Conservation (phyloP, 2,113 vertebrate genomes). For the Columbina picui region DNA sequence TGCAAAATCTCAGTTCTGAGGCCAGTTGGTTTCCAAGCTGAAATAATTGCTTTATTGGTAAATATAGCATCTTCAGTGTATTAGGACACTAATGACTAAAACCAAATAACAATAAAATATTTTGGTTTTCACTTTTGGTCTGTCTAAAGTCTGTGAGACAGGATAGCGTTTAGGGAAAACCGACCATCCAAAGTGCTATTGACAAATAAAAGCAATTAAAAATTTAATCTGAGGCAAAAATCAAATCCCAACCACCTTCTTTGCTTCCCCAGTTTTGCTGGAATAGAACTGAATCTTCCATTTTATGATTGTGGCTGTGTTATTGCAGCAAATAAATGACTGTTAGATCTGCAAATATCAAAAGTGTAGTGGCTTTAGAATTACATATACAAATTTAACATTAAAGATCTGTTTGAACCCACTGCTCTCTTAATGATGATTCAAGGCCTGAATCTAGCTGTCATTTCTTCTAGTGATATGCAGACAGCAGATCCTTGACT, state of each 20-base stretch:
- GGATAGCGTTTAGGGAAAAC: neutral
- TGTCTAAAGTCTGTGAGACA: neutral
- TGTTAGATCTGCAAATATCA: neutral
- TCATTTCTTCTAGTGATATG: neutral
- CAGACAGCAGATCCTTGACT: neutral
- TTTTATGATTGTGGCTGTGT: neutral
- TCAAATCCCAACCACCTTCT: neutral
- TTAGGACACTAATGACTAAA: neutral
- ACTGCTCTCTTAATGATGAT: neutral
- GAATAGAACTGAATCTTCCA: neutral
- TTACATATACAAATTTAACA: neutral
- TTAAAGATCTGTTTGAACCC: neutral
- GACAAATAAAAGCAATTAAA: neutral
- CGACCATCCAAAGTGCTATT: neutral
- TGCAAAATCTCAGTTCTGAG: slow-evolving; percentile 34
- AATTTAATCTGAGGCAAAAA: neutral
- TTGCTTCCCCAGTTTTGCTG: neutral
- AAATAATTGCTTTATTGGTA: slow-evolving; percentile 49
- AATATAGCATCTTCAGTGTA: slow-evolving; percentile 39
- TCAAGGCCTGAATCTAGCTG: neutral
- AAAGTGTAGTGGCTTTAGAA: slow-evolving; percentile 20
- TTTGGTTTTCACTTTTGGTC: neutral
- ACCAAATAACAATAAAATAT: neutral
- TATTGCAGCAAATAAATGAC: neutral
- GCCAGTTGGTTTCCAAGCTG: slow-evolving; percentile 46